Percentiles rank a stretch among this genome's conserved stretches.
phyloP scores from a whole-genome alignment of 1,140 invertebrate genomes.

The Himalopsyche phryganea region DNA sequence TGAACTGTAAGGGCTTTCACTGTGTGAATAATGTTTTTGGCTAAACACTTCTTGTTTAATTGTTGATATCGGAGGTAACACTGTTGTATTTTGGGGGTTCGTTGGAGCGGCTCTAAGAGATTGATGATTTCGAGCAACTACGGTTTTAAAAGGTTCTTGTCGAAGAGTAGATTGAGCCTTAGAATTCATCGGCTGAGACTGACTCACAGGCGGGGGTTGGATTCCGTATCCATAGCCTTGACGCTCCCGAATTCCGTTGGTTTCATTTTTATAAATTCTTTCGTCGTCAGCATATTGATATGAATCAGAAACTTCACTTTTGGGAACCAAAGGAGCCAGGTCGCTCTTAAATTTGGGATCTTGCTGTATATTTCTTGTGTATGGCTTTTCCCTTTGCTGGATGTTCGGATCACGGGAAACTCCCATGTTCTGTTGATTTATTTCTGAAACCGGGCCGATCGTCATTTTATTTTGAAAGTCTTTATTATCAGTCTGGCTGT shows the following conservation, averaged over 20 bases:
- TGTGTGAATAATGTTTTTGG: slow-evolving; percentile 23
- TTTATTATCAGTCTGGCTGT: slow-evolving; percentile 51
- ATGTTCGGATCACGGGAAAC: slow-evolving; percentile 41
- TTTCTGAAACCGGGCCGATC: slow-evolving; percentile 52
- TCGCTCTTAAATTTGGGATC: slow-evolving; percentile 42
- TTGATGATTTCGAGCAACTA: not conserved
- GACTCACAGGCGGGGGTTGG: not conserved
- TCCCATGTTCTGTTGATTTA: slow-evolving; percentile 47
- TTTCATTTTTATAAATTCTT: slow-evolving; percentile 11
- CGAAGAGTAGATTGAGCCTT: not conserved
- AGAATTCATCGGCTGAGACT: too few relatives aligned
- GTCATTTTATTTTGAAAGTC: slow-evolving; percentile 56
- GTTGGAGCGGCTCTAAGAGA: not conserved
- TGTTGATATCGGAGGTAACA: slow-evolving; percentile 50
- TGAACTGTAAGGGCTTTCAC: slow-evolving; percentile 20
- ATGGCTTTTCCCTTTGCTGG: slow-evolving; percentile 38
- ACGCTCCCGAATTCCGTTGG: not conserved
- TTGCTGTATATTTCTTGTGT: slow-evolving; percentile 41
- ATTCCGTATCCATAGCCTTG: not conserved
- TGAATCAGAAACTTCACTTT: slow-evolving; percentile 47
- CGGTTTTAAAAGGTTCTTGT: slow-evolving; percentile 11
- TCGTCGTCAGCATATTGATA: slow-evolving; percentile 46
- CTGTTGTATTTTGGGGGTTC: slow-evolving; percentile 38
- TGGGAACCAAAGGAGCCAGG: slow-evolving; percentile 46
- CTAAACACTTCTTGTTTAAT: slow-evolving; percentile 49